Evolutionary conservation across 2,113 vertebrate species (phyloP), one percentile per base, ranked within the genome.

Genomic region (Toxotes chatareus): DNA sequence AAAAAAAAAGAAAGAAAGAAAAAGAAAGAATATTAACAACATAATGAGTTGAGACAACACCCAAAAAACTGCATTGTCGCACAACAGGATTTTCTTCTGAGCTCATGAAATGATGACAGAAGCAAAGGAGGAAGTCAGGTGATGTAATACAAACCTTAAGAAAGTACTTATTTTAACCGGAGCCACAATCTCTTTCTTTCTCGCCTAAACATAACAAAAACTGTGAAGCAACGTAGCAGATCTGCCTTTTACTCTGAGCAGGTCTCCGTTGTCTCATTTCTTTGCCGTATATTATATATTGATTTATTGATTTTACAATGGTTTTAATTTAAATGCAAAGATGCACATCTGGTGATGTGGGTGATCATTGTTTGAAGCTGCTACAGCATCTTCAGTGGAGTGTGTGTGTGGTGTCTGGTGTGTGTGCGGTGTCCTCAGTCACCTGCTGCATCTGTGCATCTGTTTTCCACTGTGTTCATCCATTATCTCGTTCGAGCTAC

Each of bases 391-490:
- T 74, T 66, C 47, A 42, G 36, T 21, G n/a, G 46, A 51, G 72
- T 55, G n/a, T 55, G 53, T n/a, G 11, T n/a, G 7, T 36, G 36
- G 49, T 51, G 21, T 51, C 49, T 8, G 49, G 19, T 7, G 2
- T 44, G n/a, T 61, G 53, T 60, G 47, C 55, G 64, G 56, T 73
- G 51, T 56, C 27, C 46, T 72, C 38, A 47, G 60, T 34, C 59
- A 1, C 51, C 47, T 44, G 4, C 14, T 55, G 40, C 70, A 74
- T 69, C 59, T 65, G 69, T 68, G 76, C 47, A 27, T 79, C 63
- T 51, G 64, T 79, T 69, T 74, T 82, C 74, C 78, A 63, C 62
- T 55, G 55, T 40, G 60, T 79, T 56, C 14, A 32, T 74, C 55
- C 27, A 66, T 82, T 67, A 68, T 61, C 32, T 69, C 73, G 34